Conservation (phyloP, 2,888 invertebrate species). For the Stenolophus ochropezus region DNA sequence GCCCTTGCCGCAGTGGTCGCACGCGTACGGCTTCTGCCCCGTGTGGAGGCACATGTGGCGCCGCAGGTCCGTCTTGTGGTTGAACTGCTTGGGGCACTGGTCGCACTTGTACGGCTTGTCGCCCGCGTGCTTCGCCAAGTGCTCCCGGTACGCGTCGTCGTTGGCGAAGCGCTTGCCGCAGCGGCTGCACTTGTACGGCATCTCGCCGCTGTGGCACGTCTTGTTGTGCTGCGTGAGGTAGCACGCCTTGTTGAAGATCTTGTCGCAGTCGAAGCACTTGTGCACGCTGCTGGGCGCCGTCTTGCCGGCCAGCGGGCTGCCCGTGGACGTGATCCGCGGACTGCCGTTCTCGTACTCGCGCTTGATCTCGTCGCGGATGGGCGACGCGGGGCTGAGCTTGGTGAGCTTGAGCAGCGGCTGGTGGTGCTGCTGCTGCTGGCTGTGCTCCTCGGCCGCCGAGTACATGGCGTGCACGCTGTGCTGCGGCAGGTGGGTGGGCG, state of each 20-base stretch:
- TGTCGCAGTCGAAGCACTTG: conserved; percentile 89
- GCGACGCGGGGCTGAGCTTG: conserved; percentile 65
- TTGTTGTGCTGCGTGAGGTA: conserved; percentile 94
- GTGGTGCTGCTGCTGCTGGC: conserved; percentile 51
- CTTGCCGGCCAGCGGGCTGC: conserved; percentile 53
- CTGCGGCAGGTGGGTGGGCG: conserved; percentile 63
- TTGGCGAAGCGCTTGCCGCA: conserved; percentile 90
- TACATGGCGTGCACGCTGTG: conserved; percentile 41
- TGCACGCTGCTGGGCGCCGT: conserved; percentile 69
- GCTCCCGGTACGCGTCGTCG: conserved; percentile 82
- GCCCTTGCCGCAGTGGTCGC: conserved; percentile 88
- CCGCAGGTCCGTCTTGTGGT: conserved; percentile 91
- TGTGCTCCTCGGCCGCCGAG: conserved; percentile 31
- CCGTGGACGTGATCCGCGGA: conserved; percentile 69
- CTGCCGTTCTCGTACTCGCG: conserved; percentile 70
- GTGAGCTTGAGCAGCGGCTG: conserved; percentile 43
- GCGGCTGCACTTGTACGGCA: conserved; percentile 88
- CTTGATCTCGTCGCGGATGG: conserved; percentile 69
- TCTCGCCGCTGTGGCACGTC: conserved; percentile 90
- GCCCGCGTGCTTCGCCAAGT: conserved; percentile 85
- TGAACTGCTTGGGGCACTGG: conserved; percentile 90
- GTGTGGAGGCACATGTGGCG: conserved; percentile 91
- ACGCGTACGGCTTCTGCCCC: conserved; percentile 89
- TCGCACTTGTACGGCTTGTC: conserved; percentile 92
- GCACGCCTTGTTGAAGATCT: conserved; percentile 89